Evolutionary conservation across 1,140 invertebrate species (phyloP), one percentile per base, ranked within the genome.

Genomic region (Leptestheria dahalacensis): DNA sequence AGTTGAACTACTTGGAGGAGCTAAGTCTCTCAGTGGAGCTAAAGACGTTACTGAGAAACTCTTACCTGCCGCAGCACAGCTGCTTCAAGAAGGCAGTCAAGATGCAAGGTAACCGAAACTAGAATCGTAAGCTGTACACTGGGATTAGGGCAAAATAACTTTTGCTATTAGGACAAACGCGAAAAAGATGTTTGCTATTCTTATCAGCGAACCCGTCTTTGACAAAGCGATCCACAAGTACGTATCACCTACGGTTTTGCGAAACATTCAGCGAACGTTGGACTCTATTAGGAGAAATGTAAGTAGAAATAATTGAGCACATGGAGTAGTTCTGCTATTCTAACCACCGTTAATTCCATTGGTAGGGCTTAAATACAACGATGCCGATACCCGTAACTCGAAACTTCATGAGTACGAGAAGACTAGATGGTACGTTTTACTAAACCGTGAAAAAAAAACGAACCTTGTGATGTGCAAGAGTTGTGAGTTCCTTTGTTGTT

Each of bases 11-110:
- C 74, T 89, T 54, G 90, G 91, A 24, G 73, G 84, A 0, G 80
- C 85, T 28, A 77, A 82, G 60, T 74, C 82, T 3, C 80, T 95
- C 64, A 79, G 78, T 52, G 75, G 75, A 3, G 78, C 83, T 0
- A 78, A 80, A 63, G 91, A 96, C 61, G 78, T 83, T 0, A 81
- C 84, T 23, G 88, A 92, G 62, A 82, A 84, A 64, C 75, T 95
- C 41, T 71, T 97, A 29, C 77, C 82, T 21, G 80, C 84, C 0
- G 82, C 83, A 2, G 86, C 90, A 0, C 86, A 87, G 65, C 79
- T 93, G 60, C 71, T 92, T 1, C 82, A 82, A 6, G 93, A 97
- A 70, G 86, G 88, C 12, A 88, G 84, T 68, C 77, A 88, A 20
- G 87, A 92, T 63, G 87, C 91, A 0, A 82, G 93, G 77, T 84